Evolutionary conservation across 1,140 invertebrate genomes (phyloP), one percentile per base, ranked within the genome.

Genomic region (Brachionus angularis): DNA sequence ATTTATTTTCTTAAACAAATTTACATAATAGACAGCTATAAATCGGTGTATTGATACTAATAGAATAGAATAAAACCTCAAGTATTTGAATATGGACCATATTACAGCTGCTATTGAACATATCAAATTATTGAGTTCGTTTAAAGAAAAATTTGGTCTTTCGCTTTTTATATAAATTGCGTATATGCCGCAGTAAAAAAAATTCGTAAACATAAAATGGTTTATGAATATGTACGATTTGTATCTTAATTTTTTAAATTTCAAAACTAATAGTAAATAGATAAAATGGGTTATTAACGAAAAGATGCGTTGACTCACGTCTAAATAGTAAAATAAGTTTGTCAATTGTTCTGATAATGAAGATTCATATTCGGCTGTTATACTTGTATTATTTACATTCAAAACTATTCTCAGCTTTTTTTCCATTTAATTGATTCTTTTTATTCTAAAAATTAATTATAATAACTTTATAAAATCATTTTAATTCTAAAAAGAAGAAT

Each of bases 211-310:
- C 5, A 58, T 58, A 58, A 58, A 58, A 58, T 58, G 53, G 21
- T 58, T 58, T 8, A 58, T 58, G 18, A 58, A 58, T 8, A 58
- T 58, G 34, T 58, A 58, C 33, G 53, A 58, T 12, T 58, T 58
- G 53, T 58, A 58, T 31, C 53, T 31, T 2, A 58, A 34, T 2
- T 58, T 58, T 39, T 58, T 58, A 23, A 34, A 58, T 33, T 36
- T 33, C 5, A 58, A 25, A 1, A 39, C 33, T 18, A 58, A 7
- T 33, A 58, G 5, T 23, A 42, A 58, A 39, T 58, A 58, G 2
- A 58, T 58, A 12, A 58, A 39, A 39, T 58, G 53, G n/a, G 53
- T 58, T 14, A 58, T 0, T 0, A 58, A 33, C 14, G 53, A 58
- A 34, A 58, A 58, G 2, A 58, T 21, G 21, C 53, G 53, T 18